Evolutionary conservation across 2,797 vertebrate genomes (phyloP).

Genomic region (Botia kubotai): DNA sequence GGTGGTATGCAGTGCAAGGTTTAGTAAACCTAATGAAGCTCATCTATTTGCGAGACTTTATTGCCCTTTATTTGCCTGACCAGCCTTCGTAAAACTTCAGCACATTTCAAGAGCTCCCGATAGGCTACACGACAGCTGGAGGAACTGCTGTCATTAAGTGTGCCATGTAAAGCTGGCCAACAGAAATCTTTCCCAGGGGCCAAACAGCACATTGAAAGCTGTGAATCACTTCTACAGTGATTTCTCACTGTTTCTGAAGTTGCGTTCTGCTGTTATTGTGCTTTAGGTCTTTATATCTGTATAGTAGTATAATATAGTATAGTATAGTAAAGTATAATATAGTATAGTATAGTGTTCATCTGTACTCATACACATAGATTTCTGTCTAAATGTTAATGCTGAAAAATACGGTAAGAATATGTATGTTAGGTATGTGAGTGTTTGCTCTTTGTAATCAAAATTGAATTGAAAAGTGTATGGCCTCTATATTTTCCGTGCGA

Average conservation of each 20-base stretch:
- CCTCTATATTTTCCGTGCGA: neutral
- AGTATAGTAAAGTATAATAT: no score
- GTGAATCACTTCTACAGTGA: neutral
- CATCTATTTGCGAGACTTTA: slow-evolving; percentile 24
- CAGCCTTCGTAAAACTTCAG: slow-evolving; percentile 34
- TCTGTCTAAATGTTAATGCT: no score
- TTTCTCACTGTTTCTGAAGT: slow-evolving; percentile 33
- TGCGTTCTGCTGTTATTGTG: slow-evolving; percentile 31
- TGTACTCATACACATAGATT: no score
- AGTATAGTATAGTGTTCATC: no score
- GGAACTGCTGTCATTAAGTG: slow-evolving; percentile 49
- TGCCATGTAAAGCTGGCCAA: slow-evolving; percentile 37
- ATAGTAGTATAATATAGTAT: neutral
- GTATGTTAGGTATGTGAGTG: neutral
- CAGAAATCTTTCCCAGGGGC: slow-evolving; percentile 43
- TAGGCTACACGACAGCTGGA: slow-evolving; percentile 52
- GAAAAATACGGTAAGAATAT: neutral
- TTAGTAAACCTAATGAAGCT: slow-evolving; percentile 67
- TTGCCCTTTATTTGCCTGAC: slow-evolving; percentile 28
- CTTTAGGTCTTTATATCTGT: neutral
- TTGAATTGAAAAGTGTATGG: neutral
- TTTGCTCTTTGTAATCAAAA: neutral
- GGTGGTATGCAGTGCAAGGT: slow-evolving; percentile 48
- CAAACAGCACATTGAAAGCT: slow-evolving; percentile 31
- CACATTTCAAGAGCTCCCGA: slow-evolving; percentile 15